Percentiles rank a stretch among this genome's conserved stretches.
These are phyloP conservation scores for Dioctria linearis DNA, from an alignment of 2,888 invertebrate genomes.

Conservation along the genomic window DNA sequence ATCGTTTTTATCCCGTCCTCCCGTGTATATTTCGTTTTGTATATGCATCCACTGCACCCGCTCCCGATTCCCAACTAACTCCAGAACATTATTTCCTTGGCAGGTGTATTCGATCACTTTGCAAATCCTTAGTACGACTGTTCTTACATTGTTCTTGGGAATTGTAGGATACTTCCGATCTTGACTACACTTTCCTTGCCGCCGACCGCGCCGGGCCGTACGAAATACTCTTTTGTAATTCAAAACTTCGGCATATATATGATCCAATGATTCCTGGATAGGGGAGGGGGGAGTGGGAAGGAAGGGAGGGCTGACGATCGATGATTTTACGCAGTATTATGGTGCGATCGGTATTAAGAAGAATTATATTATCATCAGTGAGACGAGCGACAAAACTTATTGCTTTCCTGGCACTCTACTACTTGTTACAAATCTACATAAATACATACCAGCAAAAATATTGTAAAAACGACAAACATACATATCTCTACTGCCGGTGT, in stretches of 20 bases:
- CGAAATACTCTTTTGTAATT: not conserved
- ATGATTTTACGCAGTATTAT: not conserved
- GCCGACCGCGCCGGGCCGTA: not conserved
- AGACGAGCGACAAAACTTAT: no score
- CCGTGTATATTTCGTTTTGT: not conserved
- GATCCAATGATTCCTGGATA: no score
- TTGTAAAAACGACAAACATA: not conserved
- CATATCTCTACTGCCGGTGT: not conserved
- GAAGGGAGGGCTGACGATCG: no score
- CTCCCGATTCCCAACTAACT: no score
- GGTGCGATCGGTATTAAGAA: not conserved
- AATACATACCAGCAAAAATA: no score
- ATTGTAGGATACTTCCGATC: not conserved
- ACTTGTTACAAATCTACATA: no score
- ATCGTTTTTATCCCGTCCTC: conserved; percentile 22
- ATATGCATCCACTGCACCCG: not conserved
- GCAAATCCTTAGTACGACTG: conserved; percentile 16
- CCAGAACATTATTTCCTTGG: not conserved
- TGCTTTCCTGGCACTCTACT: not conserved
- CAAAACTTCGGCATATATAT: not conserved
- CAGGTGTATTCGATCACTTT: conserved; percentile 22
- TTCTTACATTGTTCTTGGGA: not conserved
- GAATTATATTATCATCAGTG: not conserved
- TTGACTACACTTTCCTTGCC: not conserved
- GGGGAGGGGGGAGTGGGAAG: no score